Conservation (phyloP, 2,797 vertebrate genomes). For the Chelonia mydas region DNA sequence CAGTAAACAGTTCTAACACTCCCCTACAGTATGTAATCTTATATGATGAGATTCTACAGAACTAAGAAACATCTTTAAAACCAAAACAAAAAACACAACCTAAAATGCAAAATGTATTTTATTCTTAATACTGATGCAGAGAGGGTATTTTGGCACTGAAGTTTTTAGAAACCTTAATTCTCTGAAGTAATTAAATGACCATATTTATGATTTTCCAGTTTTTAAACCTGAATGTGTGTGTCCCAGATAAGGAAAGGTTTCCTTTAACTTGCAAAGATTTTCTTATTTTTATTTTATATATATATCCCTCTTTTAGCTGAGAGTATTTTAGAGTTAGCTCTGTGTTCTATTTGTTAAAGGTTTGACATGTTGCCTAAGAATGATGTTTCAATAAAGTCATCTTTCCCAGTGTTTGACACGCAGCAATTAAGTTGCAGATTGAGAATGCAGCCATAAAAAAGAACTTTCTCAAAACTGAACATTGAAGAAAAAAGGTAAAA, state of each 20-base stretch:
- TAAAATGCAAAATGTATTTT: conserved; percentile 76
- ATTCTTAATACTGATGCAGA: conserved; percentile 78
- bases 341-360: conserved; percentile 46
- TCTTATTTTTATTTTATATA: conserved; percentile 49
- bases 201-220: conserved; percentile 74
- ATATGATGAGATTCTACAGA: conserved; percentile 76
- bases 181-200: conserved; percentile 69
- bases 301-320: conserved; percentile 40
- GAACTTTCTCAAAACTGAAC: conserved; percentile 38
- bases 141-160: conserved; percentile 79
- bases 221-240: conserved; percentile 66
- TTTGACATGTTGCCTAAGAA: conserved; percentile 31
- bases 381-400: conserved; percentile 10
- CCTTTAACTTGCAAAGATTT: conserved; percentile 65
- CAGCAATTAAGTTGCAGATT: conserved; percentile 32
- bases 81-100: conserved; percentile 77
- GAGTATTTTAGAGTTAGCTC: conserved; percentile 57
- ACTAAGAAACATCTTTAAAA: conserved; percentile 74
- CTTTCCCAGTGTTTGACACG: conserved; percentile 23
- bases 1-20: conserved; percentile 80
- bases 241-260: conserved; percentile 70
- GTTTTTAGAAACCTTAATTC: conserved; percentile 82
- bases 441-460: conserved; percentile 31
- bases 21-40: conserved; percentile 77
- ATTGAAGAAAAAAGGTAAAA: conserved; percentile 62